Evolutionary conservation across 1,140 invertebrate species (phyloP).

Genomic region (Aphelinus certus): DNA sequence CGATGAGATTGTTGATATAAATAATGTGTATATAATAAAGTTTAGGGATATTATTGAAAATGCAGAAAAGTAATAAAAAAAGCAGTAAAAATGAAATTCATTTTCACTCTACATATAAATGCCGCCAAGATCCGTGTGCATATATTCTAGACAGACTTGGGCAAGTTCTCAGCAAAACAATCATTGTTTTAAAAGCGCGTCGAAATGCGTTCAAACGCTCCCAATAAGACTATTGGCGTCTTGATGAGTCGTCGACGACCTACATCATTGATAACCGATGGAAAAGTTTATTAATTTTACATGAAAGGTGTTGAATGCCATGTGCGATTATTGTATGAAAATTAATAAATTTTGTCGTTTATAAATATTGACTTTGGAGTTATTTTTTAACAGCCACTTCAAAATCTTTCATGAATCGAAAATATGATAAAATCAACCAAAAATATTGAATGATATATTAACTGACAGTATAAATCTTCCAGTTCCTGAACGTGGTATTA

Average conservation of each 20-base stretch:
- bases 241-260: background rate
- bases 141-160: conserved; percentile 1
- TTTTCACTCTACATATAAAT: conserved; percentile 22
- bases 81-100: conserved; percentile 3
- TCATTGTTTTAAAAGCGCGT: conserved; percentile 19
- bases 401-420: too few relatives aligned
- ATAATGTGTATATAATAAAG: conserved; percentile 33
- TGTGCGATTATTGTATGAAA: conserved; percentile 28
- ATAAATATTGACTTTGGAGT: conserved; percentile 10
- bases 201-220: background rate
- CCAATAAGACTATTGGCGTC: background rate
- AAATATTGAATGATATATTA: too few relatives aligned
- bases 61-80: background rate
- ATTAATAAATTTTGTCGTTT: conserved; percentile 36
- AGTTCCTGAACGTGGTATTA: too few relatives aligned
- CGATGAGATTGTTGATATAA: conserved; percentile 23
- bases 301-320: conserved; percentile 22
- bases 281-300: conserved; percentile 33
- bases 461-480: too few relatives aligned
- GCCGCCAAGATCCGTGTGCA: background rate
- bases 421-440: too few relatives aligned
- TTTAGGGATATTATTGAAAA: conserved; percentile 30
- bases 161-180: conserved; percentile 10
- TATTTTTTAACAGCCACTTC: background rate
- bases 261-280: conserved; percentile 3